Evolutionary conservation across 2,113 vertebrate genomes (phyloP).

Genomic region (Mellivora capensis): DNA sequence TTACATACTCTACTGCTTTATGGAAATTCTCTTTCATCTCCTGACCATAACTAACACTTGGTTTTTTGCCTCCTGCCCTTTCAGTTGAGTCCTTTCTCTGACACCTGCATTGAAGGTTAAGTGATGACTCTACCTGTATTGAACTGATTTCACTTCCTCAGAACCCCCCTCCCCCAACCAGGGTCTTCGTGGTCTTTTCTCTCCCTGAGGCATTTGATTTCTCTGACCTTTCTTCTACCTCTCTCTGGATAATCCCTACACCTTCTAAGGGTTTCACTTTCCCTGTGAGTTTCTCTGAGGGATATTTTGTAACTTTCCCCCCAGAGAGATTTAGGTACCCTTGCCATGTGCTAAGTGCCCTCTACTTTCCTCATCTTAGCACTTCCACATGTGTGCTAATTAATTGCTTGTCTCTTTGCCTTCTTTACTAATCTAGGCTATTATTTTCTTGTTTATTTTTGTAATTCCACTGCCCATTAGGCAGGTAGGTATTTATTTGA

Average conservation of each 20-base stretch:
- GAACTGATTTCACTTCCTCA: not conserved
- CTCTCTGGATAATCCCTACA: not conserved
- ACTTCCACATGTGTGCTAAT: not conserved
- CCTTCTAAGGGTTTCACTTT: not conserved
- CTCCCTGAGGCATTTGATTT: not conserved
- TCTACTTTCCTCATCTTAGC: not conserved
- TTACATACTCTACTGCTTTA: not conserved
- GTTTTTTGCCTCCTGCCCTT: not conserved
- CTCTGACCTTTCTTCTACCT: not conserved
- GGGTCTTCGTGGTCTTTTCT: not conserved
- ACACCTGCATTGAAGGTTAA: not conserved
- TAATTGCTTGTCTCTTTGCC: not conserved
- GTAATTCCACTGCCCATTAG: not conserved
- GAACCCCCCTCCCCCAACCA: not conserved
- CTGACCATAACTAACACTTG: not conserved
- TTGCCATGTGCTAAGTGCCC: not conserved
- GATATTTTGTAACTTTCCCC: not conserved
- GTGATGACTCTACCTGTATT: not conserved
- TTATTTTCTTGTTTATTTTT: slow-evolving; percentile 8
- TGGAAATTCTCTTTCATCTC: not conserved
- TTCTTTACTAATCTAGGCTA: not conserved
- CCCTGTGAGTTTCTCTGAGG: not conserved
- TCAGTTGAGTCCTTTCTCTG: not conserved
- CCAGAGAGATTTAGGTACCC: not conserved
- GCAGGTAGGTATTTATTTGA: not conserved